phyloP scores from a whole-genome alignment of 1,140 invertebrate genomes.

The Gyrodactylus bullatarudis region DNA sequence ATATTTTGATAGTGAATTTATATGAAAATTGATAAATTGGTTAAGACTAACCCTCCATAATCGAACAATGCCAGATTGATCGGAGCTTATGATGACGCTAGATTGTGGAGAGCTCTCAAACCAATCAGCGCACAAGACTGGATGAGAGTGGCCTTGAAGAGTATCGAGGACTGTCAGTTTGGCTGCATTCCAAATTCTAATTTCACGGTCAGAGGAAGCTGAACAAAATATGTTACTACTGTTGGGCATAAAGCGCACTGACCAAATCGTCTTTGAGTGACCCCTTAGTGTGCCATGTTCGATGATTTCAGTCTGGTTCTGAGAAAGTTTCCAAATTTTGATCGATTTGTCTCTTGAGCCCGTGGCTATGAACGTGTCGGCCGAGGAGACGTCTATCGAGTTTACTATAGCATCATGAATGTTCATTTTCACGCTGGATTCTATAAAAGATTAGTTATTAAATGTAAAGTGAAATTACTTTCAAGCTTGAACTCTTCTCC shows the following conservation, averaged over 20 bases:
- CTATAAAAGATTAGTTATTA: no score
- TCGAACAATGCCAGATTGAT: not conserved
- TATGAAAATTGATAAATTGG: no score
- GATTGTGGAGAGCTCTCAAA: not conserved
- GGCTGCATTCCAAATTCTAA: not conserved
- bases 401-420: not conserved
- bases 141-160: not conserved
- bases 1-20: no score
- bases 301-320: not conserved
- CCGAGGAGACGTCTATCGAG: not conserved
- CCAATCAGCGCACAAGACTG: not conserved
- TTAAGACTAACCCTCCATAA: not conserved
- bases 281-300: not conserved
- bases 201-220: not conserved
- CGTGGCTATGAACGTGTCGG: not conserved
- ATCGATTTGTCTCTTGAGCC: not conserved
- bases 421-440: not conserved
- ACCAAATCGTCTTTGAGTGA: not conserved
- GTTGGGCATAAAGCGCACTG: not conserved
- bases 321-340: not conserved
- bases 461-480: no score
- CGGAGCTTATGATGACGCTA: not conserved
- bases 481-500: no score
- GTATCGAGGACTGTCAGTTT: not conserved
- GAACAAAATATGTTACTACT: not conserved